A percentile compares a stretch with the other conserved stretches of the same genome.
Conservation (phyloP, 2,797 vertebrate genomes). For the Corythornis leucogaster region DNA sequence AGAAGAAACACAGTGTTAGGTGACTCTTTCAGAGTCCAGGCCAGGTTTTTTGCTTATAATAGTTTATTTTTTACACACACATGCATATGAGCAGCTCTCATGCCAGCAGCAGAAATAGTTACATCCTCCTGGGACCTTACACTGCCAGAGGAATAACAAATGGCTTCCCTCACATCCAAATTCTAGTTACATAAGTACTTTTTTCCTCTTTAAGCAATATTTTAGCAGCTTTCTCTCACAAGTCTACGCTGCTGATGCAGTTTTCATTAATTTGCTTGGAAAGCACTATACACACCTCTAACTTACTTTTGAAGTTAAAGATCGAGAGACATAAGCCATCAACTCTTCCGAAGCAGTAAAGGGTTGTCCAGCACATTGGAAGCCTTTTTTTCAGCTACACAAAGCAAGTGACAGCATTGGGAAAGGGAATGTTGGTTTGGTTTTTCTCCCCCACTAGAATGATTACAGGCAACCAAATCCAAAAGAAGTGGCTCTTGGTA, state of each 20-base stretch:
- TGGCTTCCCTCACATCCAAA: background rate
- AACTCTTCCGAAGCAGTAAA: background rate
- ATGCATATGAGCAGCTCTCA: background rate
- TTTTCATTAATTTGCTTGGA: background rate
- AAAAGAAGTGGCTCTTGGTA: constrained; percentile 7
- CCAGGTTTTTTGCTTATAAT: background rate
- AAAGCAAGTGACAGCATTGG: background rate
- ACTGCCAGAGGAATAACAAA: background rate
- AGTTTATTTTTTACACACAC: rapidly evolving
- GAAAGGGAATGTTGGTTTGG: background rate
- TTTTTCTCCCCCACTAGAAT: background rate
- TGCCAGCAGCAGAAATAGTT: background rate
- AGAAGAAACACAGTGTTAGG: background rate
- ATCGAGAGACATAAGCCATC: background rate
- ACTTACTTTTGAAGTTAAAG: background rate
- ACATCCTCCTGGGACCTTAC: background rate
- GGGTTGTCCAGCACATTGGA: background rate
- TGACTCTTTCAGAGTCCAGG: background rate
- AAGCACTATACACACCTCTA: background rate
- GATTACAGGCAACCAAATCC: constrained; percentile 14
- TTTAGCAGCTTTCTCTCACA: background rate
- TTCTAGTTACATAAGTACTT: background rate
- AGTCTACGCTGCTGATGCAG: background rate
- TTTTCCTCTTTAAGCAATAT: background rate
- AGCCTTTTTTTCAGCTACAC: background rate